phyloP scores from a whole-genome alignment of 1,140 invertebrate species.

The Nasonia vitripennis region DNA sequence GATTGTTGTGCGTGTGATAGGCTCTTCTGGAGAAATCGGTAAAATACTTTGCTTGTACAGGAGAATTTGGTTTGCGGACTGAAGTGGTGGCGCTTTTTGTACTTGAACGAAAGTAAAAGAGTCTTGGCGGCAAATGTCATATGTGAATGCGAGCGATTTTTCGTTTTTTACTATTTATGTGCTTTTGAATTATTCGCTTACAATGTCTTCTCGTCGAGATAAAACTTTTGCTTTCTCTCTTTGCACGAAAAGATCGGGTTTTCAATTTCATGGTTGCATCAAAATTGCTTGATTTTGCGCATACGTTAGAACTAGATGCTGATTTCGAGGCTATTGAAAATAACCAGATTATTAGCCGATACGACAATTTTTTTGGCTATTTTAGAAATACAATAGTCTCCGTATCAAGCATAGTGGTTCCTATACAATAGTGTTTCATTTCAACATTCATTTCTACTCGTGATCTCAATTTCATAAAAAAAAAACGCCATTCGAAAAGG shows the following conservation, averaged over 20 bases:
- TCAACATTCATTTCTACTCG: not conserved
- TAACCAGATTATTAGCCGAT: not conserved
- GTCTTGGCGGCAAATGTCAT: not conserved
- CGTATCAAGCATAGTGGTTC: not conserved
- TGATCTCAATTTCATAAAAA: conserved; percentile 11
- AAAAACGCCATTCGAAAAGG: not conserved
- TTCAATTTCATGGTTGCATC: not conserved
- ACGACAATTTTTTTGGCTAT: not conserved
- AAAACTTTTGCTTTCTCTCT: not conserved
- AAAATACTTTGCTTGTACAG: not conserved
- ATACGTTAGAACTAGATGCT: too few species aligned
- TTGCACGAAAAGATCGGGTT: not conserved
- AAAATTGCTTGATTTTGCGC: not conserved
- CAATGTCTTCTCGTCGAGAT: not conserved
- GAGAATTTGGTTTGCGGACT: not conserved
- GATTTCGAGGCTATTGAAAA: not conserved
- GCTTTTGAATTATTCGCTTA: conserved; percentile 7
- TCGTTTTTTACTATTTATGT: conserved; percentile 19
- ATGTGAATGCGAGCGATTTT: not conserved
- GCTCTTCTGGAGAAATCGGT: not conserved
- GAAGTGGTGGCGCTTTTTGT: not conserved
- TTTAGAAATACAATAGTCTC: not conserved
- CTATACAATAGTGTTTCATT: too few species aligned
- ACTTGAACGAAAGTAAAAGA: not conserved
- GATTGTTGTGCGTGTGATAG: not conserved